Conservation (phyloP, 2,888 invertebrate species). For the Zygothrica quintamaculata region DNA sequence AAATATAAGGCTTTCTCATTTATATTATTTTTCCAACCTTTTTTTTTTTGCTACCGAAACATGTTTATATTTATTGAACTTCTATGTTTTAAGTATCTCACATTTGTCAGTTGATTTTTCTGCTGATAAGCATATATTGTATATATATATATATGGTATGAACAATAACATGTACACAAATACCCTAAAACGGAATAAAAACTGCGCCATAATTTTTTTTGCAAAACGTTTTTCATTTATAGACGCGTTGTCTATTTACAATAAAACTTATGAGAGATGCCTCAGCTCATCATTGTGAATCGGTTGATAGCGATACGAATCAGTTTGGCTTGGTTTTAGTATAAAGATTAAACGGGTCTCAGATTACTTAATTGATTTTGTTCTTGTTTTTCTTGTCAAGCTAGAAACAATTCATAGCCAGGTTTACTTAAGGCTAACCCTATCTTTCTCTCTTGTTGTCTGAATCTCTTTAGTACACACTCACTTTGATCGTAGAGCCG, state of each 20-base stretch:
- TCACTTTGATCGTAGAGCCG: conserved; percentile 32
- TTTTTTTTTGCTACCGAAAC: too few species aligned
- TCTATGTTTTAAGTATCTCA: too few species aligned
- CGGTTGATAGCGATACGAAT: conserved; percentile 6
- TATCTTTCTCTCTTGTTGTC: conserved; percentile 7
- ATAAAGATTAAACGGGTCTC: conserved; percentile 12
- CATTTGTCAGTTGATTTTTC: too few species aligned
- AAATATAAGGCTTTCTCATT: too few species aligned
- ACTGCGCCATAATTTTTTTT: conserved; percentile 69
- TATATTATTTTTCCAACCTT: too few species aligned
- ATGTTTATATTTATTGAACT: too few species aligned
- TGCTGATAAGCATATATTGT: conserved; percentile 34
- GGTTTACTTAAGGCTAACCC: neutral
- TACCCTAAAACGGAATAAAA: conserved; percentile 53
- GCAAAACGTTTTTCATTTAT: conserved; percentile 61
- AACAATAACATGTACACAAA: conserved; percentile 29
- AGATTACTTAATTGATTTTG: conserved; percentile 22
- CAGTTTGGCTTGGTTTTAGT: conserved; percentile 14
- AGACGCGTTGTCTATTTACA: conserved; percentile 39
- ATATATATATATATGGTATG: conserved; percentile 6
- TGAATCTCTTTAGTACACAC: conserved; percentile 15
- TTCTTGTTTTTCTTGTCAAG: conserved; percentile 13
- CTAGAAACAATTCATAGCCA: conserved; percentile 19
- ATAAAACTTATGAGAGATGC: conserved; percentile 7
- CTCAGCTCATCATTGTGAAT: conserved; percentile 17